Evolutionary conservation across 2,113 vertebrate genomes (phyloP).

Genomic region (Spermophilus dauricus): DNA sequence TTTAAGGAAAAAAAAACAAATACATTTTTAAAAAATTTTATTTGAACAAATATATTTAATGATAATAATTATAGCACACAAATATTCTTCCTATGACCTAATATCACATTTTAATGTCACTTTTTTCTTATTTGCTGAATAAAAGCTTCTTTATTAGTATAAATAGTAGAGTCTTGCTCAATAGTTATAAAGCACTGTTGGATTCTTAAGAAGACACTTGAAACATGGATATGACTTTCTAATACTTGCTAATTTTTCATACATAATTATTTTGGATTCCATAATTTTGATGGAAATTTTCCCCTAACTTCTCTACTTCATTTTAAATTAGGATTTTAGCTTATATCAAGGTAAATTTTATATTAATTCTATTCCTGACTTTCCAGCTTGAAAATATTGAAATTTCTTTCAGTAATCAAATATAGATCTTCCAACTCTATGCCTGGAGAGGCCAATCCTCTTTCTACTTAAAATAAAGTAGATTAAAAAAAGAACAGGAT

Average conservation of each 20-base stretch:
- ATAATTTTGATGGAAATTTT: neutral
- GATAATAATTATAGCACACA: neutral
- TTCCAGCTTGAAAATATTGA: neutral
- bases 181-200: neutral
- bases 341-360: conserved; percentile 33
- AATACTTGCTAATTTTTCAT: neutral
- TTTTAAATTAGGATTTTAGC: neutral
- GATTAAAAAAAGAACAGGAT: conserved; percentile 41
- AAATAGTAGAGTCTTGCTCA: neutral
- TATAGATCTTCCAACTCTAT: neutral
- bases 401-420: conserved; percentile 1
- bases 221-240: neutral
- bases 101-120: neutral
- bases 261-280: neutral
- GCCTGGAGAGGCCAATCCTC: neutral
- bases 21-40: too few relatives aligned
- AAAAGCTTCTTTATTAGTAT: neutral
- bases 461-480: neutral
- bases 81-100: conserved; percentile 1
- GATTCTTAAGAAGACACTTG: neutral
- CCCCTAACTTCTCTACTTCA: neutral
- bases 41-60: conserved; percentile 11
- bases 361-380: neutral
- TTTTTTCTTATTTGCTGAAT: neutral
- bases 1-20: neutral